Evolutionary conservation across 1,140 invertebrate genomes (phyloP), one percentile per base, ranked within the genome.

Genomic region (Scaptomyza montana): DNA sequence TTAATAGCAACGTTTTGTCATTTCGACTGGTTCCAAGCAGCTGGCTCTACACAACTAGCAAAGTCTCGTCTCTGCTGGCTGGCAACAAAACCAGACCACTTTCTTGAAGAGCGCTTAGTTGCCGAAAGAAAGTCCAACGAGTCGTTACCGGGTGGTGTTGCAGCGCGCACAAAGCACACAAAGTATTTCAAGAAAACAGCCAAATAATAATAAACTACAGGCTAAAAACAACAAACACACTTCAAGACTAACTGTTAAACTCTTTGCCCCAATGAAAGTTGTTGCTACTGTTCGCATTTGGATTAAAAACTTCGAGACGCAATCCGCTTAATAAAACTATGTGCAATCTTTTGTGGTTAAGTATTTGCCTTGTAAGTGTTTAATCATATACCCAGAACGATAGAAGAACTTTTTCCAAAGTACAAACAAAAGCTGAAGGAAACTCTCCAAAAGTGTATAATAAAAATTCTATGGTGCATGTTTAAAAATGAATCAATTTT

Each of bases 51-150:
- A 36, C 21, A 25, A 19, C 60, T 12, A 21, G 12, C 51, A 45
- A 36, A 28, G 41, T 19, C 61, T 57, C 70, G 36, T 46, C 64
- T 39, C 19, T 68, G 7, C 30, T 6, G 73, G 73, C 66, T 68
- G 77, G 61, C 80, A 78, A 89, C 84, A 87, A 87, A 87, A 89
- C 84, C 80, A 87, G 84, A 89, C 79, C 84, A 89, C 89, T 90
- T 90, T 90, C 89, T 86, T 90, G 89, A 62, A 74, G 71, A 66
- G 71, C 73, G 84, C 79, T 90, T 85, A 90, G 89, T 90, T 85
- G 89, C 80, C 80, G 78, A 90, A 90, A 90, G 89, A 90, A 90
- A 90, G 89, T 90, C 89, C 87, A 67, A 74, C 82, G 65, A 81
- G 72, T 81, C 78, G 82, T 76, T 75, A 86, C 78, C 81, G 76